Percentiles rank a stretch among this genome's conserved stretches.
Conservation (phyloP, 2,113 vertebrate species). For the Mugil cephalus region DNA sequence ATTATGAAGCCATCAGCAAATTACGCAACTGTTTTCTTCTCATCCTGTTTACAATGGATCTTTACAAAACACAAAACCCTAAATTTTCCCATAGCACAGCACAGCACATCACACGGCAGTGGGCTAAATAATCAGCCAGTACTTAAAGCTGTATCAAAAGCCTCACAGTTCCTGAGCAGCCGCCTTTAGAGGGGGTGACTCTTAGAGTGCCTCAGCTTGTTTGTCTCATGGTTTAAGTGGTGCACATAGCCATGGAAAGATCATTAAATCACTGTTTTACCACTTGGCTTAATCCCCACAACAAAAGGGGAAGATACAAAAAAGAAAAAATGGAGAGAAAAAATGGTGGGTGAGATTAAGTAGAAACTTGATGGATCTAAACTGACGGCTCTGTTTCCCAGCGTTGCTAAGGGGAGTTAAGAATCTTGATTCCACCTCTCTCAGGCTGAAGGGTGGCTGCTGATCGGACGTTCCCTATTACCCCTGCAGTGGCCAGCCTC, state of each 20-base stretch:
- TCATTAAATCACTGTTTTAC: conserved; percentile 89
- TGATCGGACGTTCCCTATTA: conserved; percentile 69
- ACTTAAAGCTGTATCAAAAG: conserved; percentile 77
- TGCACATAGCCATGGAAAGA: conserved; percentile 84
- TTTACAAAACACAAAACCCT: conserved; percentile 71
- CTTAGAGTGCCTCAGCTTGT: conserved; percentile 78
- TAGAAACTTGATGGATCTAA: conserved; percentile 84
- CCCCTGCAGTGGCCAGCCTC: conserved; percentile 65
- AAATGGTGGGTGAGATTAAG: conserved; percentile 81
- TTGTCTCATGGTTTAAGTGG: conserved; percentile 83
- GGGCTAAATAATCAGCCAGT: conserved; percentile 72
- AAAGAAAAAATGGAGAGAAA: conserved; percentile 58
- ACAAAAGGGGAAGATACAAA: conserved; percentile 78
- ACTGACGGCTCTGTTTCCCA: conserved; percentile 85
- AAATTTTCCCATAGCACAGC: conserved; percentile 78
- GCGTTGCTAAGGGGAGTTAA: conserved; percentile 80
- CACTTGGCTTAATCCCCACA: conserved; percentile 85
- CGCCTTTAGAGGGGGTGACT: conserved; percentile 81
- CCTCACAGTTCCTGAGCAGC: conserved; percentile 78
- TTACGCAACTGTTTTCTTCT: conserved; percentile 71
- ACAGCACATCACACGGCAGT: conserved; percentile 71
- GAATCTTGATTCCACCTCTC: conserved; percentile 74
- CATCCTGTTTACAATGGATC: conserved; percentile 67
- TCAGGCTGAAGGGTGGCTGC: conserved; percentile 57
- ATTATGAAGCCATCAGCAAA: conserved; percentile 61